phyloP scores from a whole-genome alignment of 2,113 vertebrate species.

The Chascanopsetta lugubris region DNA sequence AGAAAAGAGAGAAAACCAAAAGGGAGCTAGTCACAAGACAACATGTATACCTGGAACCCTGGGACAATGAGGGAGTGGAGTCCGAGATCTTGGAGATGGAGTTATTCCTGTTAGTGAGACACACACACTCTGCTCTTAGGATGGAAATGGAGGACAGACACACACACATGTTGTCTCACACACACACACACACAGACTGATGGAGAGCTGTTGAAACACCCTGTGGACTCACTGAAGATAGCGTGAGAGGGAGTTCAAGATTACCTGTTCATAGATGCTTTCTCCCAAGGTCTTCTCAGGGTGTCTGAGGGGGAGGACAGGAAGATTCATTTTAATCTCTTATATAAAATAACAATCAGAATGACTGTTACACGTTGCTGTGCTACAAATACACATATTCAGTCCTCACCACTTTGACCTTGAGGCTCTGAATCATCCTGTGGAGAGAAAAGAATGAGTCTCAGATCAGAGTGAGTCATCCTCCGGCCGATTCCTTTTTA shows the following conservation, averaged over 20 bases:
- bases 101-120: conserved; percentile 85
- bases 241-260: not conserved
- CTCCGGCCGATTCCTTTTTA: not conserved
- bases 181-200: conserved; percentile 11
- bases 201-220: conserved; percentile 16
- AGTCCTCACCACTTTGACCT: conserved; percentile 77
- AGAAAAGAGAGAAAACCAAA: conserved; percentile 18
- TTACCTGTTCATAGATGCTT: conserved; percentile 86
- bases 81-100: conserved; percentile 79
- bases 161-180: conserved; percentile 24
- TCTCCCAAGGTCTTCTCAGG: conserved; percentile 89
- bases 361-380: conserved; percentile 17
- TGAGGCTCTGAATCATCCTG: conserved; percentile 86
- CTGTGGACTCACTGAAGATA: not conserved
- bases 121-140: conserved; percentile 72
- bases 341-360: not conserved
- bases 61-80: conserved; percentile 67
- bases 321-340: not conserved
- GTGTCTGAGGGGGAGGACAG: conserved; percentile 75
- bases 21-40: conserved; percentile 28
- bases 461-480: conserved; percentile 46
- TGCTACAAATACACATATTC: conserved; percentile 40
- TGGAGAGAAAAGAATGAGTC: conserved; percentile 29
- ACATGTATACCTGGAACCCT: conserved; percentile 73
- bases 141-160: conserved; percentile 52